Conservation (phyloP, 2,113 vertebrate genomes). For the Campylomormyrus tamandua region DNA sequence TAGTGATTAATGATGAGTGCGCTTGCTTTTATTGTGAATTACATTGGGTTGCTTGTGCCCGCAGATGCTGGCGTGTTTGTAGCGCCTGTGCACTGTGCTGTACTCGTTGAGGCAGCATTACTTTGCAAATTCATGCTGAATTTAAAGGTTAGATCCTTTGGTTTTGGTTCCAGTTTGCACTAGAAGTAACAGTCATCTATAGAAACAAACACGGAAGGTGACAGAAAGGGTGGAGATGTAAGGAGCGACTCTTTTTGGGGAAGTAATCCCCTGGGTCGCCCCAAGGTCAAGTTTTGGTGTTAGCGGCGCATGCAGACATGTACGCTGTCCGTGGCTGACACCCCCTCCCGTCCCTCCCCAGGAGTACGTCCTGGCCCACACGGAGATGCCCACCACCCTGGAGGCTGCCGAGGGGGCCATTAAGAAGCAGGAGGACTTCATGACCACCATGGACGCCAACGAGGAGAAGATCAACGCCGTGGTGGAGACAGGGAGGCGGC, state of each 20-base stretch:
- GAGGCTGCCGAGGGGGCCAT: conserved; percentile 93
- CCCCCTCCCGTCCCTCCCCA: conserved; percentile 37
- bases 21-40: background rate
- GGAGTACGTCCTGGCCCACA: conserved; percentile 95
- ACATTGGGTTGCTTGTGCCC: background rate
- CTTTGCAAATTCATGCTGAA: background rate
- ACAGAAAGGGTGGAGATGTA: background rate
- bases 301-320: background rate
- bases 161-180: background rate
- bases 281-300: background rate
- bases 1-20: background rate
- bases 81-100: background rate
- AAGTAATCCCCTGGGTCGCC: background rate
- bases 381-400: conserved; percentile 91
- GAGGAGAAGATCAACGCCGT: conserved; percentile 94
- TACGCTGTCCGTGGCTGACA: background rate
- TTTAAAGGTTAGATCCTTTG: background rate
- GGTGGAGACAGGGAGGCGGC: conserved; percentile 82
- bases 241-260: background rate
- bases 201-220: background rate
- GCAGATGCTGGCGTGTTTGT: background rate
- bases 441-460: conserved; percentile 98
- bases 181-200: background rate
- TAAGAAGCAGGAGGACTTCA: conserved; percentile 97
- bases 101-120: background rate